Evolutionary conservation across 2,888 invertebrate genomes (phyloP).

Genomic region (Hirtodrosophila confusa): DNA sequence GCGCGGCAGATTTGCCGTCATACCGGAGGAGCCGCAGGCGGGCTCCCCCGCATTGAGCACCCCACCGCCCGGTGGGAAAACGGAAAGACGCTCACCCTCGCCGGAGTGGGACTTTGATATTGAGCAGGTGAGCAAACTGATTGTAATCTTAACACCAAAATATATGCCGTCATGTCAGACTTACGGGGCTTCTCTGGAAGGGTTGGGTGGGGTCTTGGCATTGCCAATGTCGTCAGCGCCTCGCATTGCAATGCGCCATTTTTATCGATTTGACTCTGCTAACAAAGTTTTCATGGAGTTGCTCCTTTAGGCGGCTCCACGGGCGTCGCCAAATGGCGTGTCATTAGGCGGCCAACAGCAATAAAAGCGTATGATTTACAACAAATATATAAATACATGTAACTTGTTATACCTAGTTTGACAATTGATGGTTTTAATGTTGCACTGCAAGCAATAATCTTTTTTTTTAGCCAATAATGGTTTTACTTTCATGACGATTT

Average conservation of each 20-base stretch:
- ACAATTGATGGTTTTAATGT: too few species aligned
- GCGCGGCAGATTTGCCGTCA: conserved; percentile 84
- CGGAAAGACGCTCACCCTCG: conserved; percentile 82
- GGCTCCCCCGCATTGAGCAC: conserved; percentile 82
- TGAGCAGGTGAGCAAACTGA: conserved; percentile 79
- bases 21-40: conserved; percentile 85
- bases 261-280: conserved; percentile 65
- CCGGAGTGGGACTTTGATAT: conserved; percentile 85
- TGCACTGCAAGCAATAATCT: too few species aligned
- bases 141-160: conserved; percentile 10
- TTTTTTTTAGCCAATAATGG: too few species aligned
- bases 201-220: conserved; percentile 7
- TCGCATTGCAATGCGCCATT: conserved; percentile 69
- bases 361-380: neutral
- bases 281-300: conserved; percentile 45
- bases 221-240: conserved; percentile 49
- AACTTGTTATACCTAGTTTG: too few species aligned
- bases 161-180: conserved; percentile 41
- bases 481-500: neutral
- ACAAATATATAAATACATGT: too few species aligned
- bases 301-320: conserved; percentile 11
- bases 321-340: conserved; percentile 12
- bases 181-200: neutral
- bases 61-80: conserved; percentile 66
- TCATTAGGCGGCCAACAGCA: neutral